Evolutionary conservation across 2,888 invertebrate genomes (phyloP).

Genomic region (Steinernema scapterisci): DNA sequence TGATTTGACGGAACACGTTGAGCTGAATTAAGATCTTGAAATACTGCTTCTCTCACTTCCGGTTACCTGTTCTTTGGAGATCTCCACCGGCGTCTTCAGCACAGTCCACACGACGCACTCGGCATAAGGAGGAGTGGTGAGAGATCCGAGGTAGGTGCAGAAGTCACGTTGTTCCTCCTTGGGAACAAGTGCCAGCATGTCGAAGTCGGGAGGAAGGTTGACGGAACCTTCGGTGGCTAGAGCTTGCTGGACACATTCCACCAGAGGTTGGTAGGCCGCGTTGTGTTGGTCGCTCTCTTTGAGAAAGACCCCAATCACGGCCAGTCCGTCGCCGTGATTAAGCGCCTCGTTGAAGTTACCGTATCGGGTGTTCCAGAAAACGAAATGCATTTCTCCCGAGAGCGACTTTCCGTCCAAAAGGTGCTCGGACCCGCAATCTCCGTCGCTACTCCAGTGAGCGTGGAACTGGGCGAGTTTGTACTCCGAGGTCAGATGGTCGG

Average conservation of each 20-base stretch:
- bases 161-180: slow-evolving; percentile 63
- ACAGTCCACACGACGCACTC: slow-evolving; percentile 69
- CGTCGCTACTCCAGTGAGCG: slow-evolving; percentile 61
- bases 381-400: slow-evolving; percentile 63
- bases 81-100: slow-evolving; percentile 66
- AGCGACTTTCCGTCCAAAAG: slow-evolving; percentile 53
- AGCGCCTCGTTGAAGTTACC: slow-evolving; percentile 55
- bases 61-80: slow-evolving; percentile 39
- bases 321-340: slow-evolving; percentile 58
- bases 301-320: slow-evolving; percentile 62
- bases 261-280: slow-evolving; percentile 48
- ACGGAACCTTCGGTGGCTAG: slow-evolving; percentile 42
- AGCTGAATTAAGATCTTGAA: slow-evolving; percentile 38
- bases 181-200: slow-evolving; percentile 37
- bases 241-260: slow-evolving; percentile 44
- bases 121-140: slow-evolving; percentile 68
- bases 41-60: not conserved
- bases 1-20: slow-evolving; percentile 54
- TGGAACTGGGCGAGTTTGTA: slow-evolving; percentile 61
- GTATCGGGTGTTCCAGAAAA: slow-evolving; percentile 63
- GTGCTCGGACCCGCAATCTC: slow-evolving; percentile 61
- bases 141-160: slow-evolving; percentile 68
- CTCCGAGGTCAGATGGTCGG: slow-evolving; percentile 33
- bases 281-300: slow-evolving; percentile 36
- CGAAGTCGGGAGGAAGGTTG: slow-evolving; percentile 34